Evolutionary conservation across 2,888 invertebrate genomes (phyloP).

Genomic region (Cheilosia soror): DNA sequence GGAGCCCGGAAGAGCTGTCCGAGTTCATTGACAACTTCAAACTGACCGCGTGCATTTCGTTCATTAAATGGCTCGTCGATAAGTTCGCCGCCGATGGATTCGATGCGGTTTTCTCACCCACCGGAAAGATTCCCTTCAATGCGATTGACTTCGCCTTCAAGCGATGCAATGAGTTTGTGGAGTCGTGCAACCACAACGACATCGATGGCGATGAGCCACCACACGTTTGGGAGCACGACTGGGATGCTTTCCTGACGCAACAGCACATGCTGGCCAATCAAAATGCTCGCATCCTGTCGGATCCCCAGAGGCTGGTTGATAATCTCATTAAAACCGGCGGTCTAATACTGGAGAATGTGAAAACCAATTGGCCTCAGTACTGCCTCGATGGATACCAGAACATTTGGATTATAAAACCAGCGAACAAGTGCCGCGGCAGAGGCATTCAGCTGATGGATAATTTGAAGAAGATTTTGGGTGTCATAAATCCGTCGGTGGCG

Average conservation of each 20-base stretch:
- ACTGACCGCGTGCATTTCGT: slow-evolving; percentile 93
- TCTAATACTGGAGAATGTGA: slow-evolving; percentile 87
- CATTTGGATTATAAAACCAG: slow-evolving; percentile 98
- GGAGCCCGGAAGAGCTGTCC: slow-evolving; percentile 91
- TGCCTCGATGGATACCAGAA: slow-evolving; percentile 93
- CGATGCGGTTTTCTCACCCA: slow-evolving; percentile 85
- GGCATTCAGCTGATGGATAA: slow-evolving; percentile 95
- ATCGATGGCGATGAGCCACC: slow-evolving; percentile 86
- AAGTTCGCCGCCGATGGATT: slow-evolving; percentile 85
- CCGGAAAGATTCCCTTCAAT: slow-evolving; percentile 89
- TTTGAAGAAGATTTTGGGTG: slow-evolving; percentile 92
- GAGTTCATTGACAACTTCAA: slow-evolving; percentile 95
- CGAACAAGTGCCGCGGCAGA: slow-evolving; percentile 95
- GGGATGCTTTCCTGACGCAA: slow-evolving; percentile 93
- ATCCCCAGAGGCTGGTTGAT: slow-evolving; percentile 79
- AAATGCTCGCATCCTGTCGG: slow-evolving; percentile 84
- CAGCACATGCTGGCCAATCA: slow-evolving; percentile 89
- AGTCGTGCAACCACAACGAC: slow-evolving; percentile 89
- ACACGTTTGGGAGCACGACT: slow-evolving; percentile 92
- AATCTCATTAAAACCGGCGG: slow-evolving; percentile 84
- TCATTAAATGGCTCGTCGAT: slow-evolving; percentile 90
- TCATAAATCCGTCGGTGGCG: slow-evolving; percentile 88
- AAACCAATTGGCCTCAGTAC: slow-evolving; percentile 91
- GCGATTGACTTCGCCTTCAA: slow-evolving; percentile 92
- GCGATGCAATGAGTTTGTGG: slow-evolving; percentile 91